Evolutionary conservation across 2,888 invertebrate species (phyloP).

Genomic region (Caenorhabditis virilis): DNA sequence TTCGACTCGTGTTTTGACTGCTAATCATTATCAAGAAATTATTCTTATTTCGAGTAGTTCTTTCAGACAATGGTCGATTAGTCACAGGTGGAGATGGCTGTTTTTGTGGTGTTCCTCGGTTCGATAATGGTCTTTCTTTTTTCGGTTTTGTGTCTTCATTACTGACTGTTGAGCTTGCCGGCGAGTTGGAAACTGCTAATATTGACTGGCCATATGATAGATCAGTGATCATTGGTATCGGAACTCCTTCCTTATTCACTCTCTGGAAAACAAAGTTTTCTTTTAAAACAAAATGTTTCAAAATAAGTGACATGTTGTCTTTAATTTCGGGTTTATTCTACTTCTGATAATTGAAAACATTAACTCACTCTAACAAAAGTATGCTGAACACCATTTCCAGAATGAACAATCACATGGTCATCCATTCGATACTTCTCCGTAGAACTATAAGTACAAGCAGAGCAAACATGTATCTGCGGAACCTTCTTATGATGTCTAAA

Average conservation of each 20-base stretch:
- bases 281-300: not conserved
- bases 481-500: not conserved
- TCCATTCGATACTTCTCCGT: slow-evolving; percentile 25
- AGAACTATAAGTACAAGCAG: slow-evolving; percentile 30
- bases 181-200: not conserved
- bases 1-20: not conserved
- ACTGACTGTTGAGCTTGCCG: not conserved
- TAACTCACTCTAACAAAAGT: slow-evolving; percentile 1
- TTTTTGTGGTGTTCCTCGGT: not conserved
- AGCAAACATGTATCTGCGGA: slow-evolving; percentile 19
- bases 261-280: slow-evolving; percentile 14
- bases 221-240: slow-evolving; percentile 18
- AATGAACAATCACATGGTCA: slow-evolving; percentile 25
- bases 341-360: too few species aligned
- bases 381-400: slow-evolving; percentile 1
- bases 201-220: not conserved
- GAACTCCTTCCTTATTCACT: slow-evolving; percentile 17
- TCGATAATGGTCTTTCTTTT: not conserved
- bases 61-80: slow-evolving; percentile 6
- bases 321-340: too few species aligned
- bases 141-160: not conserved
- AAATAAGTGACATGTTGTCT: not conserved
- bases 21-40: slow-evolving; percentile 6
- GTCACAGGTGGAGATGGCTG: not conserved
- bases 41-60: slow-evolving; percentile 3